Conservation (phyloP, 2,888 invertebrate species). For the Leptopilina syphax region DNA sequence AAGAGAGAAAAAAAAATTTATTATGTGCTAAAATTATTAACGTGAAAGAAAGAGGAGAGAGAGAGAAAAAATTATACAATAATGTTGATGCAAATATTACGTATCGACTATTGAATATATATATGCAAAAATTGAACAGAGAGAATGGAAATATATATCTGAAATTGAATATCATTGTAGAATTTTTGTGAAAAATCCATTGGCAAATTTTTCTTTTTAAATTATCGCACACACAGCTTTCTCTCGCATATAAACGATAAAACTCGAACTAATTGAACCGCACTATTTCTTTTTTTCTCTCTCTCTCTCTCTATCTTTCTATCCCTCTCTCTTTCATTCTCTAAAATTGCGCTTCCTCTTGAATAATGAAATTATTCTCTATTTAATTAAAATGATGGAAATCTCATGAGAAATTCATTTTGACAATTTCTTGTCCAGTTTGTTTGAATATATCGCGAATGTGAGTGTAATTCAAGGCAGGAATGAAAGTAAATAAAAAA, state of each 20-base stretch:
- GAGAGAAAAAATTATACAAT: too few species aligned
- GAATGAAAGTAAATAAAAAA: too few species aligned
- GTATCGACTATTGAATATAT: not conserved
- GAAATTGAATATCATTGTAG: constrained; percentile 17
- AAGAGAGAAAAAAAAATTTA: not conserved
- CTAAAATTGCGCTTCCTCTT: not conserved
- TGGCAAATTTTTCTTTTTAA: constrained; percentile 2
- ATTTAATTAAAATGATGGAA: constrained; percentile 16
- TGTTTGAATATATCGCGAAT: not conserved
- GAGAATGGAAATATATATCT: not conserved
- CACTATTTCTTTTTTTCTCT: not conserved
- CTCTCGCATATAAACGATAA: constrained; percentile 1
- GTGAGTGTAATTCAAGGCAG: too few species aligned
- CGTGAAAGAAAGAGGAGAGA: too few species aligned
- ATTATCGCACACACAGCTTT: constrained; percentile 15
- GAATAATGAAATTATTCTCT: constrained; percentile 11
- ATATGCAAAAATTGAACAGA: not conserved
- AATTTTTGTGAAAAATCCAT: not conserved
- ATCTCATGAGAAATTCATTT: constrained; percentile 1
- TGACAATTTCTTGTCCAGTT: not conserved
- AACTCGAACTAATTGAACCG: constrained; percentile 27
- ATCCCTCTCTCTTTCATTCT: not conserved
- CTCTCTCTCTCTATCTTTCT: too few species aligned
- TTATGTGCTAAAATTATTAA: not conserved
- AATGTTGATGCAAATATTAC: not conserved